Conservation (phyloP, 2,888 invertebrate species). For the Cephus rjabovi region DNA sequence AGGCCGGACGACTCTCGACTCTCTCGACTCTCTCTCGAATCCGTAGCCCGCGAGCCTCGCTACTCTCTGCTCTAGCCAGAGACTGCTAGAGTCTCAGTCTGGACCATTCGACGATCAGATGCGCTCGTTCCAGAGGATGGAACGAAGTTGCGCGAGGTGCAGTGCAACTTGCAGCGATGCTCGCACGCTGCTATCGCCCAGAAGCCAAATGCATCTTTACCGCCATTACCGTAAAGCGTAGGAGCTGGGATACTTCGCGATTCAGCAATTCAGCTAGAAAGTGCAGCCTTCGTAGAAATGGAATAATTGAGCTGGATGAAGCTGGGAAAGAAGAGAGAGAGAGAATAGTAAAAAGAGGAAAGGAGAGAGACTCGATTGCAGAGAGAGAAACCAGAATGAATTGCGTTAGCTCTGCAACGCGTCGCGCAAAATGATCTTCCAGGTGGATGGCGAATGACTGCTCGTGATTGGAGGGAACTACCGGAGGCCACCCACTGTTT, state of each 20-base stretch:
- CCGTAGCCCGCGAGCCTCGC: slow-evolving; percentile 34
- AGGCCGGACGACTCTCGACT: slow-evolving; percentile 46
- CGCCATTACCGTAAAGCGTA: too few species aligned
- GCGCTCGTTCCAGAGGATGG: slow-evolving; percentile 8
- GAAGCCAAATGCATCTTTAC: too few species aligned
- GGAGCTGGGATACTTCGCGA: too few species aligned
- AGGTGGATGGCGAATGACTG: slow-evolving; percentile 57
- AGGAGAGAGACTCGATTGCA: too few species aligned
- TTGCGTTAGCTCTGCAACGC: slow-evolving; percentile 7
- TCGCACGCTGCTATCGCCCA: too few species aligned
- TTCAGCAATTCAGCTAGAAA: too few species aligned
- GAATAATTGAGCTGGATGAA: slow-evolving; percentile 3
- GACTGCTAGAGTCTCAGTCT: slow-evolving; percentile 20
- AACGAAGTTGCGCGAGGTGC: too few species aligned
- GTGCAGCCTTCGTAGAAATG: too few species aligned
- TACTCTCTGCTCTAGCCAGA: slow-evolving; percentile 28
- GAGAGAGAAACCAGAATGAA: too few species aligned
- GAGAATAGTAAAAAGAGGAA: background rate
- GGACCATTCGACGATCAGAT: slow-evolving; percentile 22
- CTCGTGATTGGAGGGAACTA: slow-evolving; percentile 60
- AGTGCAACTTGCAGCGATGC: too few species aligned
- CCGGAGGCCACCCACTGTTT: slow-evolving; percentile 60
- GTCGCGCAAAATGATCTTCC: slow-evolving; percentile 59
- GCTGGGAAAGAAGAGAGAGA: slow-evolving; percentile 10
- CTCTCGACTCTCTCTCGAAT: too few species aligned